These are phyloP conservation scores for Nasonia giraulti DNA, from an alignment of 1,140 invertebrate species.

Conservation along the genomic window DNA sequence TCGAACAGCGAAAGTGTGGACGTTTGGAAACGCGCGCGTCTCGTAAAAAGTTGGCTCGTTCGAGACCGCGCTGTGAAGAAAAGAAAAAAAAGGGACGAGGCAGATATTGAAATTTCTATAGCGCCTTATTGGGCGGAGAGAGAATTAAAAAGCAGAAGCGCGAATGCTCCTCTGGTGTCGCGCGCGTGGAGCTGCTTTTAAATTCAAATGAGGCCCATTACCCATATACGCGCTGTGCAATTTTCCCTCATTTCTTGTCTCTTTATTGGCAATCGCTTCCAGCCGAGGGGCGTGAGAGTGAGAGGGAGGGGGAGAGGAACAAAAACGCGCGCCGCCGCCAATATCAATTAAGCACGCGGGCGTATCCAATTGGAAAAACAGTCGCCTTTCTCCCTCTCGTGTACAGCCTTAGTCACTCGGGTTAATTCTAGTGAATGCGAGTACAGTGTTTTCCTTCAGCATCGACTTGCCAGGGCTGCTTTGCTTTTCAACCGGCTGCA, in stretches of 20 bases:
- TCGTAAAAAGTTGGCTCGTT: too few relatives aligned
- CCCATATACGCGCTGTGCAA: background rate
- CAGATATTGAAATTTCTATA: too few relatives aligned
- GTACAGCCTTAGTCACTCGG: background rate
- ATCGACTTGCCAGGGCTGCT: background rate
- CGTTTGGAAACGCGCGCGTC: too few relatives aligned
- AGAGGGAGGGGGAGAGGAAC: background rate
- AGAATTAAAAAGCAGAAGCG: background rate
- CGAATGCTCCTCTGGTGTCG: slow-evolving; percentile 10
- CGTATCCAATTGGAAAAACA: slow-evolving; percentile 36
- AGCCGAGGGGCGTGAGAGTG: background rate
- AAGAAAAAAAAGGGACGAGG: background rate
- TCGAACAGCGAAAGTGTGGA: background rate
- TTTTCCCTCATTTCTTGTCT: slow-evolving; percentile 41
- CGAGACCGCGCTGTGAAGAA: too few relatives aligned
- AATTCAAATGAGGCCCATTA: slow-evolving; percentile 45
- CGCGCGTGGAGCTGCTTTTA: slow-evolving; percentile 10
- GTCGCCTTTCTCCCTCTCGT: slow-evolving; percentile 13
- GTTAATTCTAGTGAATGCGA: slow-evolving; percentile 18
- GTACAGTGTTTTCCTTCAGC: slow-evolving; percentile 10
- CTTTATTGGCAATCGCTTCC: slow-evolving; percentile 43
- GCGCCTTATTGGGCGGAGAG: background rate
- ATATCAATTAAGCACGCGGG: slow-evolving; percentile 42
- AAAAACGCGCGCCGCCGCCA: slow-evolving; percentile 28
- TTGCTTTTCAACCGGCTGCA: background rate